Conservation (phyloP, 92 coral and sea anemone genomes). For the Siderastrea radians region DNA sequence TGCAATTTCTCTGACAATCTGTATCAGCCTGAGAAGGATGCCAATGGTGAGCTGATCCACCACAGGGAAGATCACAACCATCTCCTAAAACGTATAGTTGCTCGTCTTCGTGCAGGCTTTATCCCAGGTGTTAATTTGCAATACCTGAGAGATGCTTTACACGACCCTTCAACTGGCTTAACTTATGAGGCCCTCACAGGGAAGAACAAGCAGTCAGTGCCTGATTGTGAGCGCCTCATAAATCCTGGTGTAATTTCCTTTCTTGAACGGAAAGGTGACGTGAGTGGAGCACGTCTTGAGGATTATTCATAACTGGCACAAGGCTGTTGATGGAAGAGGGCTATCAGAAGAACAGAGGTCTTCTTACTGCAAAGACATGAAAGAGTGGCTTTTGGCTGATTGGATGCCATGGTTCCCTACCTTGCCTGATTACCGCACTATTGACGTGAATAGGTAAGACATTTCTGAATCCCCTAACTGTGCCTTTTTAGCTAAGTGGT, state of each 20-base stretch:
- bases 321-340: slow-evolving; percentile 88
- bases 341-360: slow-evolving; percentile 55
- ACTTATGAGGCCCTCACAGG: slow-evolving; percentile 87
- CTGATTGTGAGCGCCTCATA: slow-evolving; percentile 73
- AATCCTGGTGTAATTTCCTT: slow-evolving; percentile 69
- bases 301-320: slow-evolving; percentile 81
- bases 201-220: slow-evolving; percentile 81
- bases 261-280: slow-evolving; percentile 43
- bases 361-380: slow-evolving; percentile 49
- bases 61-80: slow-evolving; percentile 82
- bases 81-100: slow-evolving; percentile 54
- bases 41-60: slow-evolving; percentile 42
- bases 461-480: not conserved
- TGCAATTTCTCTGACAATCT: slow-evolving; percentile 61
- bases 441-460: slow-evolving; percentile 81
- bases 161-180: slow-evolving; percentile 75
- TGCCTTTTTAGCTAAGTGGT: not conserved
- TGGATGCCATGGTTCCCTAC: slow-evolving; percentile 76
- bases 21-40: slow-evolving; percentile 75
- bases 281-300: slow-evolving; percentile 55
- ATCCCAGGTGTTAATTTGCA: slow-evolving; percentile 64
- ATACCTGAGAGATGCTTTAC: slow-evolving; percentile 55
- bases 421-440: slow-evolving; percentile 54
- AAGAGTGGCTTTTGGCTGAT: slow-evolving; percentile 73
- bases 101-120: slow-evolving; percentile 58